A percentile compares a stretch with the other conserved stretches of the same genome.
These are phyloP conservation scores for Diarsia dahlii DNA, from an alignment of 2,888 invertebrate species.

Conservation along the genomic window DNA sequence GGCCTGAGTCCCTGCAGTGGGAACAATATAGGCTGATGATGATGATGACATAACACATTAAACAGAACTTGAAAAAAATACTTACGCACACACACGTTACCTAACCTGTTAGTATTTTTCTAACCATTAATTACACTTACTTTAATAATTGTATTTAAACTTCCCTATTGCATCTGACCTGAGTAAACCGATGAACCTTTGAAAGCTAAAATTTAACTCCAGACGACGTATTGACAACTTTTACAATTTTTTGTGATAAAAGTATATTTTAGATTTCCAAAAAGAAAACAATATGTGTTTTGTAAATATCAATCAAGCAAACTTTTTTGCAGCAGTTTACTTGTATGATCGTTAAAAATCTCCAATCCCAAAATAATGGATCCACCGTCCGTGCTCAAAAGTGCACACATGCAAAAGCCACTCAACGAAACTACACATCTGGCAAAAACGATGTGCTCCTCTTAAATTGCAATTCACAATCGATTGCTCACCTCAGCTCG, in stretches of 20 bases:
- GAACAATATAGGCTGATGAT: no score
- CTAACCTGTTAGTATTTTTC: no score
- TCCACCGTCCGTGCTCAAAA: conserved; percentile 15
- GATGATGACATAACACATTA: no score
- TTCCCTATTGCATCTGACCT: neutral
- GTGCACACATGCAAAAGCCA: conserved; percentile 56
- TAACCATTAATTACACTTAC: no score
- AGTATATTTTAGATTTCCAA: neutral
- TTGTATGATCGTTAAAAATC: neutral
- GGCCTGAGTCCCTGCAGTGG: no score
- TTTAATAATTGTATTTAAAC: no score
- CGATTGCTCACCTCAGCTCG: conserved; percentile 64
- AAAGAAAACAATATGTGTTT: neutral
- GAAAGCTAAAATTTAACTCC: neutral
- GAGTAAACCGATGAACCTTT: neutral
- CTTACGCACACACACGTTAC: no score
- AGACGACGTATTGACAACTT: neutral
- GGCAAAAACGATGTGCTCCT: conserved; percentile 61
- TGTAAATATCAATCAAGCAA: neutral
- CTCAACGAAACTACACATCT: conserved; percentile 65
- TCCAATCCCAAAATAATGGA: conserved; percentile 11
- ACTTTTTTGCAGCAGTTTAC: neutral
- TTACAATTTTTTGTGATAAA: neutral
- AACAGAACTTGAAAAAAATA: no score
- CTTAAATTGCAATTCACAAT: conserved; percentile 60